Evolutionary conservation across 2,888 invertebrate genomes (phyloP), one percentile per base, ranked within the genome.

Genomic region (Sphecodes monilicornis): DNA sequence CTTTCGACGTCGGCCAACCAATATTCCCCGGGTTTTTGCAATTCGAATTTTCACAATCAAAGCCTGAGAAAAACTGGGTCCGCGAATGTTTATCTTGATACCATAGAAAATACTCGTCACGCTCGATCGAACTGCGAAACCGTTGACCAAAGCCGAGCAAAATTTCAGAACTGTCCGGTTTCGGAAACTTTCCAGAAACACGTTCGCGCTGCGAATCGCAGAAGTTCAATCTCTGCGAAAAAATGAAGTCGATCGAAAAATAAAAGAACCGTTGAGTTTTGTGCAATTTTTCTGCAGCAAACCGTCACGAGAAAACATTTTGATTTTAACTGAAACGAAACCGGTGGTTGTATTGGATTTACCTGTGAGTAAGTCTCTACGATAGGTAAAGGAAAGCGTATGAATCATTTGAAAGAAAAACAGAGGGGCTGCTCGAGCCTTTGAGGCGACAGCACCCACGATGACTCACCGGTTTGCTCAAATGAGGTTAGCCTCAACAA

Each of bases 11-110:
- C 29, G 41, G 22, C 54, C 70, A 2, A 16, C 60, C 84, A 77
- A 84, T 84, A 84, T 77, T 84, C 77, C 1, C 73, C 6, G 18
- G 32, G 57, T 22, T 16, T 77, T 84, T 83, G 84, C 84, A 84
- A 84, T 84, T 84, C 84, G 84, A 73, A 84, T 84, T 84, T 84
- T 74, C 41, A 84, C 83, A 83, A 83, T 83, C 83, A 83, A 83
- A 29, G 29, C 60, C 84, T 83, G 69, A 69, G 84, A 43, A 60
- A 84, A 76, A 73, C 73, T 74, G 69, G 36, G 50, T 41, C 64
- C 64, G 64, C 69, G 69, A 70, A 74, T 84, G 83, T 84, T 84
- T 84, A 74, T 84, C 84, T 83, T 82, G 83, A 83, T 68, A 83
- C 73, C 66, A 43, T 69, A 57, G 84, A 64, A 83, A 84, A 73